A percentile compares a stretch with the other conserved stretches of the same genome.
These are phyloP conservation scores for Rhodinocichla rosea DNA, from an alignment of 2,113 vertebrate genomes.

Conservation along the genomic window DNA sequence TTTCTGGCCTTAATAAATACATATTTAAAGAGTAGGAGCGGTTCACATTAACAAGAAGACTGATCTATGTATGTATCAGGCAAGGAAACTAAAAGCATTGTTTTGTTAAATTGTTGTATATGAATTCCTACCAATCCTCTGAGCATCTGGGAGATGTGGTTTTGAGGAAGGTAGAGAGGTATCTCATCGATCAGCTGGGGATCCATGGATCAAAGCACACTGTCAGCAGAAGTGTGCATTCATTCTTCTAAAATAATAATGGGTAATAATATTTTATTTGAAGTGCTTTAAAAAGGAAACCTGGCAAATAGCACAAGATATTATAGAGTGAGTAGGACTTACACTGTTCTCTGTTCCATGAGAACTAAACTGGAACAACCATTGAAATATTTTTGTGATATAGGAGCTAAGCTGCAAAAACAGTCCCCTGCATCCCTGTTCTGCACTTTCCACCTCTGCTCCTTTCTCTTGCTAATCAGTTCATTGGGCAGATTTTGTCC, in stretches of 20 bases:
- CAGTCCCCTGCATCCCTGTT: neutral
- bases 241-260: neutral
- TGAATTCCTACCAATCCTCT: neutral
- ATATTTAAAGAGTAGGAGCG: neutral
- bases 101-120: neutral
- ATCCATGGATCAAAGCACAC: neutral
- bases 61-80: neutral
- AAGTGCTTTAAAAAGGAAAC: neutral
- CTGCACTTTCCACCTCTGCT: neutral
- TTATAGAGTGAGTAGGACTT: neutral
- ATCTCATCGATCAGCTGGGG: neutral
- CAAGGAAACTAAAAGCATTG: neutral
- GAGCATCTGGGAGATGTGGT: neutral
- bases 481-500: neutral
- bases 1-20: neutral
- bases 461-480: neutral
- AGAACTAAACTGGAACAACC: slow-evolving; percentile 6
- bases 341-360: neutral
- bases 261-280: slow-evolving; percentile 4
- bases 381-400: neutral
- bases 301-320: neutral
- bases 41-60: neutral
- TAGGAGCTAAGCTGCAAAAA: neutral
- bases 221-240: neutral
- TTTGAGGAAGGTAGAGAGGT: neutral